These are phyloP conservation scores for Anniella stebbinsi DNA, from an alignment of 2,797 vertebrate species.

Conservation along the genomic window DNA sequence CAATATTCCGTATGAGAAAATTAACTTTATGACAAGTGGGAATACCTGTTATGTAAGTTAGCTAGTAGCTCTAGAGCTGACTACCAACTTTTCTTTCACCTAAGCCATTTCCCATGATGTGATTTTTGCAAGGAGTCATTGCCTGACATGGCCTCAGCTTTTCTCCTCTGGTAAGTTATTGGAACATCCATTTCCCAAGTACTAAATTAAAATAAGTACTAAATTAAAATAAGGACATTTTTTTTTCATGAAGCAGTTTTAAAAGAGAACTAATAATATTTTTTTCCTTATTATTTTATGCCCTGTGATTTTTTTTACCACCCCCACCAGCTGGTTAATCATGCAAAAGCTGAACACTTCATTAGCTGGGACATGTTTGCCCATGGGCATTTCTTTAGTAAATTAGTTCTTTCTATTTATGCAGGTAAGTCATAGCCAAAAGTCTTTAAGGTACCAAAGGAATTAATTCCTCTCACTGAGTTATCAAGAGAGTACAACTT, in stretches of 20 bases:
- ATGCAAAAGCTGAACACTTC: conserved; percentile 94
- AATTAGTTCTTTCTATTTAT: conserved; percentile 90
- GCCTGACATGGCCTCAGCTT: conserved; percentile 47
- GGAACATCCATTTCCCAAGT: conserved; percentile 60
- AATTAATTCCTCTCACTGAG: conserved; percentile 76
- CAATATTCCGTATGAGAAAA: conserved; percentile 66
- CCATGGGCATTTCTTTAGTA: conserved; percentile 90
- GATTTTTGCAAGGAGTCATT: conserved; percentile 62
- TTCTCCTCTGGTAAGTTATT: conserved; percentile 67
- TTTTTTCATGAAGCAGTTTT: conserved; percentile 76
- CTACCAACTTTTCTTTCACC: conserved; percentile 62
- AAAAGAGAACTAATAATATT: conserved; percentile 93
- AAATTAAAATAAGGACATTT: conserved; percentile 66
- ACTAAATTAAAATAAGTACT: conserved; percentile 65
- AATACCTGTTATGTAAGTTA: conserved; percentile 69
- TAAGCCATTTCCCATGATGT: conserved; percentile 53
- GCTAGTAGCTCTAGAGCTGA: conserved; percentile 41
- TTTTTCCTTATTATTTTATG: conserved; percentile 96
- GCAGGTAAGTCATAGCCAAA: conserved; percentile 88
- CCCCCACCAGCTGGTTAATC: conserved; percentile 96
- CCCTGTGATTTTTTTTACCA: conserved; percentile 91
- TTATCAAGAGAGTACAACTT: conserved; percentile 67
- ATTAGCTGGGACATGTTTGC: conserved; percentile 94
- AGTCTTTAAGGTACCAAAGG: conserved; percentile 84
- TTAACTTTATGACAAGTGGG: conserved; percentile 65